These are phyloP conservation scores for Drosophila melanosoma DNA, from an alignment of 2,888 invertebrate genomes.

Conservation along the genomic window DNA sequence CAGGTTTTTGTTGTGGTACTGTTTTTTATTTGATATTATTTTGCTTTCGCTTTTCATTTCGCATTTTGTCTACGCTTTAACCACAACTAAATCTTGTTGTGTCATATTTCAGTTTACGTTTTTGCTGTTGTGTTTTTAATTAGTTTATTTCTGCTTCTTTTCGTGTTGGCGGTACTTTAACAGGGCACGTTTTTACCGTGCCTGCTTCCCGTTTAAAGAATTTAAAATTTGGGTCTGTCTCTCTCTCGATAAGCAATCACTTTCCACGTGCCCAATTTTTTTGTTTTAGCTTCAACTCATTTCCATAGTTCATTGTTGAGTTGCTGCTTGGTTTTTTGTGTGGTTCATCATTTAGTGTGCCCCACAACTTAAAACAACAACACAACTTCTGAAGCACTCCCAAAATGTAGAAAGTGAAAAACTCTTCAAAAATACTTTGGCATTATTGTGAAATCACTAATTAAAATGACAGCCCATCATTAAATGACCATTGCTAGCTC, in stretches of 20 bases:
- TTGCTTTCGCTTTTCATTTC: conserved; percentile 67
- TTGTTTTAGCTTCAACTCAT: conserved; percentile 37
- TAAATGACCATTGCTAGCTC: background rate
- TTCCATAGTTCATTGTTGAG: conserved; percentile 67
- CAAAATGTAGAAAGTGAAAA: conserved; percentile 59
- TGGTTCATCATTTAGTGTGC: background rate
- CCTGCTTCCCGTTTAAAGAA: conserved; percentile 21
- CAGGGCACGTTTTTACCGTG: conserved; percentile 30
- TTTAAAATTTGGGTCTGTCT: conserved; percentile 39
- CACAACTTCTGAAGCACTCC: conserved; percentile 23
- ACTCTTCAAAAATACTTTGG: background rate
- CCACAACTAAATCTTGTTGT: conserved; percentile 62
- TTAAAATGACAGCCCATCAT: conserved; percentile 7
- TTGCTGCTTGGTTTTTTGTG: conserved; percentile 17
- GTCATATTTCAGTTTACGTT: conserved; percentile 59
- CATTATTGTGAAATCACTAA: conserved; percentile 17
- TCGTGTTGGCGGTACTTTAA: conserved; percentile 11
- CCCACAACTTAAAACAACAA: conserved; percentile 1
- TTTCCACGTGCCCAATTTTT: conserved; percentile 69
- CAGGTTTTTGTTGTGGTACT: conserved; percentile 29
- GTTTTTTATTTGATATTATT: conserved; percentile 43
- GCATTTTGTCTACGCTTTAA: conserved; percentile 52
- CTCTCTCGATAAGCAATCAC: conserved; percentile 54
- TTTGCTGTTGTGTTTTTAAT: conserved; percentile 38
- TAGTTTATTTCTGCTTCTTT: conserved; percentile 34